Base-by-base conservation (phyloP, 1,140 invertebrate species). In the Thaumetopoea pityocampa region DNA sequence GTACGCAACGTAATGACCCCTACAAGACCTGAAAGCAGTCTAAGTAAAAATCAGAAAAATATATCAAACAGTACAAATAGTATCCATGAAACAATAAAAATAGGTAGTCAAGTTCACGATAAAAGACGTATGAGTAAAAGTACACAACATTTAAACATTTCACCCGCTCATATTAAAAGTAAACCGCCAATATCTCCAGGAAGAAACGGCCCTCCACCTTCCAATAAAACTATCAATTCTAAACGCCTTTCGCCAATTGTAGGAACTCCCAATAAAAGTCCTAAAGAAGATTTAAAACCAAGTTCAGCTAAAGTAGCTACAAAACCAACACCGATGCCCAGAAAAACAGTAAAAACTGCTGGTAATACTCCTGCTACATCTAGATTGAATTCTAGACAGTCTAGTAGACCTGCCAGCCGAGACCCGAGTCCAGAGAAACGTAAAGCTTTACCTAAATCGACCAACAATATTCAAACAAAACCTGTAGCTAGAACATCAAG, bases 181-280 rank as follows among this genome's bases (percentile, higher is more conserved):
- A 86, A 86, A 52, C 83, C 82, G 15, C 85, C 85, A n/a, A 85
- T 79, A 37, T 83, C 83, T 4, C 82, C 85, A 0, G 73, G 74
- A 2, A 79, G 64, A 56, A 60, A 50, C 22, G 85, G 85, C 1
- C 85, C 85, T 11, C 85, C 83, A 5, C 83, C 83, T 8, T 69
- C 79, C 3, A 82, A 84, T 34, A 79, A 67, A 59, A 46, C 57
- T 11, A 76, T 85, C 6, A 85, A 82, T 42, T 41, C 78, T 4
- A 86, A 86, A 66, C 55, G 85, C 33, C 58, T 86, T n/a, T 86
- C 85, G 6, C 85, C 85, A 4, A 86, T 86, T 16, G 82, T 82
- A 24, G 76, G 81, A 3, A 86, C 85, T 7, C 83, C 85, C 20
- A 85, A 70, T 36, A 86, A 85, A 64, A 85, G 74, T 56, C 80